Conservation (phyloP, 2,113 vertebrate genomes). For the Hoplias malabaricus region DNA sequence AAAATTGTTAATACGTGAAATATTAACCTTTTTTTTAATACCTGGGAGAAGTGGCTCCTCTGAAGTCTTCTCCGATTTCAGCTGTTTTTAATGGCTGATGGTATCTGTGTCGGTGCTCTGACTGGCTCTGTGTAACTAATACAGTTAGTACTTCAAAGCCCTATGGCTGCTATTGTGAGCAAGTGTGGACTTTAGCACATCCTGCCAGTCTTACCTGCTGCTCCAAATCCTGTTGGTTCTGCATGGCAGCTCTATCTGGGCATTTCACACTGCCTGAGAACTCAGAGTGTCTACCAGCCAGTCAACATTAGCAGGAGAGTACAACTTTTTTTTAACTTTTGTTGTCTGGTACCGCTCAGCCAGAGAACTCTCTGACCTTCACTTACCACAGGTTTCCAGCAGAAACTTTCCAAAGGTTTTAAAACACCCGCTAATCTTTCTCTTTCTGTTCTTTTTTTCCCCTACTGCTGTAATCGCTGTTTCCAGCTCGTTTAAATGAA, state of each 20-base stretch:
- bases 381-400: background rate
- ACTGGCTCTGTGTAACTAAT: conserved; percentile 47
- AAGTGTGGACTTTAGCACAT: conserved; percentile 22
- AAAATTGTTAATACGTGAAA: background rate
- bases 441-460: background rate
- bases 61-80: conserved; percentile 34
- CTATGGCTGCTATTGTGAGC: conserved; percentile 28
- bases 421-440: background rate
- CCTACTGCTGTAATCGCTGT: conserved; percentile 1
- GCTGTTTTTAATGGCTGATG: conserved; percentile 39
- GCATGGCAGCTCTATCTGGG: conserved; percentile 35
- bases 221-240: conserved; percentile 53
- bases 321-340: background rate
- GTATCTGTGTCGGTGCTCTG: conserved; percentile 21
- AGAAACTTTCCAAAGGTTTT: background rate
- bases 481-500: conserved; percentile 17
- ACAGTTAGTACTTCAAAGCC: conserved; percentile 50
- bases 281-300: conserved; percentile 29
- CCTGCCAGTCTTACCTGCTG: conserved; percentile 22
- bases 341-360: background rate
- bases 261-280: conserved; percentile 35
- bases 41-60: background rate
- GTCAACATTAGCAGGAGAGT: background rate
- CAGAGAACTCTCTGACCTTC: conserved; percentile 3
- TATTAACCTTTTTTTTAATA: background rate